Base-by-base conservation (phyloP, 1,140 invertebrate genomes). In the Diachasma alloeum region DNA sequence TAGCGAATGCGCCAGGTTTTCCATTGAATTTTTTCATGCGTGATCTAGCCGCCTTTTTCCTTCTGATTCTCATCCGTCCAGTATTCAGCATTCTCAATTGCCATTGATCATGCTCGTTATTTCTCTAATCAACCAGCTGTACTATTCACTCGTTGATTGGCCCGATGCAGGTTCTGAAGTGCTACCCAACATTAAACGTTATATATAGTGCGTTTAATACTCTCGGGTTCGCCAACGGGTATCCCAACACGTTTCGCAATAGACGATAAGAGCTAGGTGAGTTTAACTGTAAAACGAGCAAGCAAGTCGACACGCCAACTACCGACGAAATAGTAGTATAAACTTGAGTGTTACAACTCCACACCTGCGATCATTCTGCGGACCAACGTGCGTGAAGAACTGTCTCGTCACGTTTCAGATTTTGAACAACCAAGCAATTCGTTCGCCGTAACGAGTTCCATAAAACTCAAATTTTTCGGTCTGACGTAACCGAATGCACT, bases 241-340 rank as follows among this genome's bases (percentile, higher is more conserved):
- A 15, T 63, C 19, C 24, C 59, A 31, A 63, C 59, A 63, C 59
- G 59, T 63, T 42, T 26, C 15, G 59, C 10, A 26, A 15, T 63
- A 24, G 19, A 31, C 59, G 59, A 63, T 63, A 63, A 63, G 19
- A 63, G 59, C 22, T n/a, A 11, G 24, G 59, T 24, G 59, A 63
- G 59, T 63, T 63, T 63, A 63, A 63, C 59, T 26, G 59, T 11
- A 63, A 53, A 53, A 63, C 59, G 59, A 63, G 59, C 59, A 19
- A 26, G 59, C 59, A 63, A 63, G 24, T 63, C 59, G 59, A 63
- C 59, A 63, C 59, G 15, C 22, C 59, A 63, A 63, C 59, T 24
- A 63, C 59, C 59, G 11, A 63, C 59, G 59, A 63, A 63, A 63
- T 63, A 19, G 59, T 31, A 63, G 59, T 63, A 63, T 63, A 63